These are phyloP conservation scores for Vireo altiloquus DNA, from an alignment of 2,113 vertebrate genomes.

Conservation along the genomic window DNA sequence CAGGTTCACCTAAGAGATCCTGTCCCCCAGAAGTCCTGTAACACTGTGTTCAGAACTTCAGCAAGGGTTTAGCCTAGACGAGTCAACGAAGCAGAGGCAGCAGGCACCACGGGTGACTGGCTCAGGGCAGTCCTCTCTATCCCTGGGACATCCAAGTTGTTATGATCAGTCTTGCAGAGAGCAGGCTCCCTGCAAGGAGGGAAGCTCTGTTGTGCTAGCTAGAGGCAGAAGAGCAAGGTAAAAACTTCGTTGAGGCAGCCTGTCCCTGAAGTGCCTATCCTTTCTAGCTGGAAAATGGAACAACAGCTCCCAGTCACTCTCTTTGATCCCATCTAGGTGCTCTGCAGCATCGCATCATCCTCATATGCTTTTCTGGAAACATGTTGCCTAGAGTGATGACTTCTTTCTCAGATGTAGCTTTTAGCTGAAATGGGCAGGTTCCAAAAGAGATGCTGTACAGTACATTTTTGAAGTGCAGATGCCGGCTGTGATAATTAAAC, in stretches of 20 bases:
- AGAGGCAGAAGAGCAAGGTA: not conserved
- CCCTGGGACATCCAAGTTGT: not conserved
- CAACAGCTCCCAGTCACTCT: not conserved
- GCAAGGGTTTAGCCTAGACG: fast-evolving
- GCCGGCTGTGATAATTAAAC: not conserved
- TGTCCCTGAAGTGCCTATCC: not conserved
- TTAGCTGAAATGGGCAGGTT: not conserved
- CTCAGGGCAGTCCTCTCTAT: fast-evolving
- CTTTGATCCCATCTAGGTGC: not conserved
- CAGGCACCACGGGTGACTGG: fast-evolving
- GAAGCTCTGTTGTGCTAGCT: not conserved
- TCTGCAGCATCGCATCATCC: not conserved
- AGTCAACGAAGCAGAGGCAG: not conserved
- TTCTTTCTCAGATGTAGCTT: not conserved
- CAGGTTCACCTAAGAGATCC: not conserved
- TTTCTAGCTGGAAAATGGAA: not conserved
- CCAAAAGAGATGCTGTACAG: not conserved
- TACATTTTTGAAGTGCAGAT: not conserved
- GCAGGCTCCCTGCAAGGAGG: not conserved
- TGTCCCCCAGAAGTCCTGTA: not conserved
- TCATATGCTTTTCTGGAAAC: not conserved
- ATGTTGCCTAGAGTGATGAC: not conserved
- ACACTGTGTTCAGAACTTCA: not conserved
- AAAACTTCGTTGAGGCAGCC: fast-evolving
- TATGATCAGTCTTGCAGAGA: not conserved